Conservation (phyloP, 2,888 invertebrate genomes). For the Tanytarsus gracilentus region DNA sequence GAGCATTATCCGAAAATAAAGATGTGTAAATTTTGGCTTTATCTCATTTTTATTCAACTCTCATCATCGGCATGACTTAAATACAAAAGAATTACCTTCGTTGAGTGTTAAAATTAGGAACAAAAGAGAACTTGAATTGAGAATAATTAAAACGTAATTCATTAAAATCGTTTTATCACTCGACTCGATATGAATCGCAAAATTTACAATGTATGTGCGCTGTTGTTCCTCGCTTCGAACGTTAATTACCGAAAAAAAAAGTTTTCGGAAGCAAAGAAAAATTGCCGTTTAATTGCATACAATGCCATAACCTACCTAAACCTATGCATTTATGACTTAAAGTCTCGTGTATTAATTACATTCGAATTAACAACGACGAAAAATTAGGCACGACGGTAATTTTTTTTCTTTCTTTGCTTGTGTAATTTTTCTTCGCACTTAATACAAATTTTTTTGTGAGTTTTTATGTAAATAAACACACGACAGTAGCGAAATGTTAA, state of each 20-base stretch:
- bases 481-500: too few species aligned
- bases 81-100: conserved; percentile 14
- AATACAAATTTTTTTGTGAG: too few species aligned
- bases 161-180: conserved; percentile 6
- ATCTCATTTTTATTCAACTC: too few species aligned
- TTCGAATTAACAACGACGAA: background rate
- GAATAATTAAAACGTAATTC: conserved; percentile 6
- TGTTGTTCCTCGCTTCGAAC: background rate
- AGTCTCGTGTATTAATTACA: conserved; percentile 1
- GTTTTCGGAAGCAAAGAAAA: background rate
- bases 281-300: conserved; percentile 9
- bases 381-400: background rate
- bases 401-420: too few species aligned
- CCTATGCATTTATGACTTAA: background rate
- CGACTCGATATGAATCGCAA: background rate
- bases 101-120: too few species aligned
- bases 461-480: too few species aligned
- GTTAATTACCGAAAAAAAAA: background rate
- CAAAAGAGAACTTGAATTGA: too few species aligned
- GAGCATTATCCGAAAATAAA: too few species aligned
- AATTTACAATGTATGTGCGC: background rate
- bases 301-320: too few species aligned
- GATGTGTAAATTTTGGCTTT: too few species aligned
- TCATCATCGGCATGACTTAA: background rate
- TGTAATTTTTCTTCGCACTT: too few species aligned